These are phyloP conservation scores for Nomia melanderi DNA, from an alignment of 1,140 invertebrate genomes.

Conservation along the genomic window DNA sequence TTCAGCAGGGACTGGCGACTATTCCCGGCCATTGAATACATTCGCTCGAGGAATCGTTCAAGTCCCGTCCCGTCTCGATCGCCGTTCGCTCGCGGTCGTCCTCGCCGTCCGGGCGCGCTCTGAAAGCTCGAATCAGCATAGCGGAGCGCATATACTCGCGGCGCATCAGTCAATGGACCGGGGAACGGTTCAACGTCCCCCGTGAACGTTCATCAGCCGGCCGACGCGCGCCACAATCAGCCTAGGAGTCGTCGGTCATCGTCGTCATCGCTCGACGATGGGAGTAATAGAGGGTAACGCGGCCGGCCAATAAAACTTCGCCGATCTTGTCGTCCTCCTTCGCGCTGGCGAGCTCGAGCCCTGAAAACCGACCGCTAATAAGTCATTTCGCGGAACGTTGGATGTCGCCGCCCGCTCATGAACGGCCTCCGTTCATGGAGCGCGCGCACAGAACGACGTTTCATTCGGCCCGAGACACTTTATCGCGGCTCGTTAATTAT, in stretches of 20 bases:
- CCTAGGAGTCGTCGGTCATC: constrained; percentile 33
- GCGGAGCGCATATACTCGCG: neutral
- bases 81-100: constrained; percentile 14
- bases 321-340: constrained; percentile 59
- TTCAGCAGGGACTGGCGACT: neutral
- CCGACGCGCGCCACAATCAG: constrained; percentile 24
- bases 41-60: neutral
- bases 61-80: neutral
- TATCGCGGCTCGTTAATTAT: constrained; percentile 61
- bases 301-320: constrained; percentile 57
- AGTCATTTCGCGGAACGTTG: constrained; percentile 59
- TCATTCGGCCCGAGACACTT: constrained; percentile 61
- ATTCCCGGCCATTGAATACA: neutral
- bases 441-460: constrained; percentile 57
- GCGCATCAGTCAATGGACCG: constrained; percentile 29
- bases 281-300: constrained; percentile 32
- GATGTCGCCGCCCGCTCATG: constrained; percentile 61
- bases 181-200: constrained; percentile 36
- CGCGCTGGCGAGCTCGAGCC: neutral
- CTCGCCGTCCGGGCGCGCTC: constrained; percentile 11
- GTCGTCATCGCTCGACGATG: constrained; percentile 56
- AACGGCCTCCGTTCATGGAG: constrained; percentile 52
- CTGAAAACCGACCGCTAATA: constrained; percentile 61
- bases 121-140: constrained; percentile 30
- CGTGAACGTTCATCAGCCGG: constrained; percentile 36